phyloP scores from a whole-genome alignment of 2,113 vertebrate species.

The Theristicus caerulescens region DNA sequence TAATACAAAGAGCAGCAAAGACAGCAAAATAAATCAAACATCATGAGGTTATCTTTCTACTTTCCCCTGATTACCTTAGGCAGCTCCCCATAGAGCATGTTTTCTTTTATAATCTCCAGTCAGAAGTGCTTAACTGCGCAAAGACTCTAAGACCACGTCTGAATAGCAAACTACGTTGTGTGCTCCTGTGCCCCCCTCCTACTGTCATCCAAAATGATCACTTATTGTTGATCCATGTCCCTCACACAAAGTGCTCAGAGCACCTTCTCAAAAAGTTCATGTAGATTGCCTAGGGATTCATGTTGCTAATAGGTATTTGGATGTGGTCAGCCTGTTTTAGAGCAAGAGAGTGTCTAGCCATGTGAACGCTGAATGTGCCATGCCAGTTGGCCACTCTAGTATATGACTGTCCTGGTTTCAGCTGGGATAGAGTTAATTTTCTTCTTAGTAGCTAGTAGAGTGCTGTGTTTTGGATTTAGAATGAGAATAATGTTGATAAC shows the following conservation, averaged over 20 bases:
- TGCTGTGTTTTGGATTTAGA: too few species aligned
- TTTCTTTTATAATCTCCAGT: background rate
- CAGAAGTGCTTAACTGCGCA: background rate
- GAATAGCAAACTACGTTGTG: background rate
- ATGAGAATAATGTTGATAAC: too few species aligned
- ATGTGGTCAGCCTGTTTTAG: background rate
- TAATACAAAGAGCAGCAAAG: background rate
- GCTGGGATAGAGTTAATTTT: too few species aligned
- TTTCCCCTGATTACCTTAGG: background rate
- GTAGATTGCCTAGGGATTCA: fast-evolving
- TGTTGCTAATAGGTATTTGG: background rate
- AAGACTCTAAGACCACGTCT: background rate
- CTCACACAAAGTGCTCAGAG: background rate
- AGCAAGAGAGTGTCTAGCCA: background rate
- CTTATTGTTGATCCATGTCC: background rate
- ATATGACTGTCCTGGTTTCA: background rate
- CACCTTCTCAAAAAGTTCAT: background rate
- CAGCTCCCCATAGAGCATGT: background rate
- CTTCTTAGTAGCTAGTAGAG: too few species aligned
- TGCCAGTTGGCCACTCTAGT: background rate
- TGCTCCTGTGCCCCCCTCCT: background rate
- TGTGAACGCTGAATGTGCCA: background rate
- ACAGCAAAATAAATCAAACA: background rate
- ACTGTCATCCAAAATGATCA: background rate
- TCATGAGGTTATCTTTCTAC: background rate